Evolutionary conservation across 2,888 invertebrate genomes (phyloP).

Genomic region (Sericinus montela): DNA sequence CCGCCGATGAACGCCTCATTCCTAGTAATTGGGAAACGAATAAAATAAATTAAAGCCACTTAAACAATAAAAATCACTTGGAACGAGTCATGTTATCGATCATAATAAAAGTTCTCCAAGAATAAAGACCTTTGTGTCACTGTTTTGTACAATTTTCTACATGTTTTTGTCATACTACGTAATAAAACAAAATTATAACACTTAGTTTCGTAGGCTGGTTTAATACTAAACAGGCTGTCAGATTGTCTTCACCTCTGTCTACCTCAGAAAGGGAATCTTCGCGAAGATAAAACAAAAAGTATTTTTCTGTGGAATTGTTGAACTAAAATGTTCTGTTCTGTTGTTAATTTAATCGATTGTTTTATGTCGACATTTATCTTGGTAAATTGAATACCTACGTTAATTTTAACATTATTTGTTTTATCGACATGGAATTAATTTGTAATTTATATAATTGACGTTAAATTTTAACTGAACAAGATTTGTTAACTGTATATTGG

Average conservation of each 20-base stretch:
- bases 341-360: neutral
- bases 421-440: neutral
- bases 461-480: neutral
- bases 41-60: slow-evolving; percentile 13
- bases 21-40: no score
- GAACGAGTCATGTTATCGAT: slow-evolving; percentile 10
- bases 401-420: neutral
- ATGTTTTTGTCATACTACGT: no score
- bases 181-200: no score
- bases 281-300: no score
- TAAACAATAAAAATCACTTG: slow-evolving; percentile 14
- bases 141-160: no score
- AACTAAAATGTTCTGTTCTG: neutral
- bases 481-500: neutral
- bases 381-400: neutral
- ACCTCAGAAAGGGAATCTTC: no score
- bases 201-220: no score
- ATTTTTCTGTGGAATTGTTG: no score
- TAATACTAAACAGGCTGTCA: no score
- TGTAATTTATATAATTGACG: neutral
- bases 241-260: no score
- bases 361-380: neutral
- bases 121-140: slow-evolving; percentile 8
- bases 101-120: slow-evolving; percentile 13
- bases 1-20: no score